Percentiles rank a stretch among this genome's conserved stretches.
These are phyloP conservation scores for Oasisia sp. DNA, from an alignment of 2,888 invertebrate species.

Conservation along the genomic window DNA sequence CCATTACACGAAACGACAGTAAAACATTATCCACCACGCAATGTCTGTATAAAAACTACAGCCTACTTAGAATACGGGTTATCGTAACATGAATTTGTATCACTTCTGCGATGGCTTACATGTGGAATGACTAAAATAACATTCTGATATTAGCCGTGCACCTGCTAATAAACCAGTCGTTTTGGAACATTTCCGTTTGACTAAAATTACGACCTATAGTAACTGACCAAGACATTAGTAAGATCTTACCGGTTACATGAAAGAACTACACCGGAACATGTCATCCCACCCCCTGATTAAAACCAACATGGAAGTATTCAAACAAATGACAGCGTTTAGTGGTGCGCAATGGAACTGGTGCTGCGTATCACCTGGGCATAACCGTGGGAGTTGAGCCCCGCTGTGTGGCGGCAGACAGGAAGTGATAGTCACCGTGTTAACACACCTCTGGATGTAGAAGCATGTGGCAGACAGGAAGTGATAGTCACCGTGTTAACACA, in stretches of 20 bases:
- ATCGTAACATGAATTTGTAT: neutral
- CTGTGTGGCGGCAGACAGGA: neutral
- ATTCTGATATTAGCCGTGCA: neutral
- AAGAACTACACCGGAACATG: neutral
- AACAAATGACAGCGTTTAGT: neutral
- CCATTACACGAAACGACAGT: neutral
- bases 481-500: neutral
- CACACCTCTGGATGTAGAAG: neutral
- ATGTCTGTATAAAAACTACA: constrained; percentile 7
- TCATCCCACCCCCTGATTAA: neutral
- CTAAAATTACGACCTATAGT: neutral
- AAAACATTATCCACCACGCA: neutral
- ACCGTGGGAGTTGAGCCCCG: neutral
- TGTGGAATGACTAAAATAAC: neutral
- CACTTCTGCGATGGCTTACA: neutral
- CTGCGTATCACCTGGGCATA: neutral
- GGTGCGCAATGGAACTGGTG: neutral
- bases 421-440: neutral
- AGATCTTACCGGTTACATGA: neutral
- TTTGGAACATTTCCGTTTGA: neutral
- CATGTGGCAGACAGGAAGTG: neutral
- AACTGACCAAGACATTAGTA: neutral
- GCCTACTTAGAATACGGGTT: constrained; percentile 12
- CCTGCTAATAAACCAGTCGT: neutral
- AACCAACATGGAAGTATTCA: neutral